Percentiles rank a stretch among this genome's conserved stretches.
phyloP scores from a whole-genome alignment of 2,113 vertebrate species.

The Pluvianellus socialis region DNA sequence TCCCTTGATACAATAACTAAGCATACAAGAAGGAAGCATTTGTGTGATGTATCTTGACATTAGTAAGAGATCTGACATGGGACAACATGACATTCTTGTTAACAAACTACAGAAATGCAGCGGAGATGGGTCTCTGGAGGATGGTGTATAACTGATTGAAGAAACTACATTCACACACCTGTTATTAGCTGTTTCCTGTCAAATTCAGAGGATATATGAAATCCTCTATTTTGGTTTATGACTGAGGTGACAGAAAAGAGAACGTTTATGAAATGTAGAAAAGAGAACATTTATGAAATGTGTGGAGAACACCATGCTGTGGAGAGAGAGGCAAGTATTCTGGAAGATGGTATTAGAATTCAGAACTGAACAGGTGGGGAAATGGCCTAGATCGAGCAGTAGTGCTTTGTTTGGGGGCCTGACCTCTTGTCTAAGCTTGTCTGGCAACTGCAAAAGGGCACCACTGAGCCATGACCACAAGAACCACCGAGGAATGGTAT shows the following conservation, averaged over 20 bases:
- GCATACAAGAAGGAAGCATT: neutral
- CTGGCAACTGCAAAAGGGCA: neutral
- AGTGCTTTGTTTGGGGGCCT: rapidly evolving
- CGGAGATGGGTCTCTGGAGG: neutral
- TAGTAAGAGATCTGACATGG: neutral
- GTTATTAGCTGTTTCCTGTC: neutral
- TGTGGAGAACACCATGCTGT: rapidly evolving
- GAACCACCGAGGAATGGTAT: neutral
- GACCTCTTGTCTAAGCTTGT: rapidly evolving
- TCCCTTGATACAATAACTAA: neutral
- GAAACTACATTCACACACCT: neutral
- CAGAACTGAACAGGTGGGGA: neutral
- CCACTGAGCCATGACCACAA: neutral
- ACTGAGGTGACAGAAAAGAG: neutral
- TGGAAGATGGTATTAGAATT: neutral
- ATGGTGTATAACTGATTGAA: neutral
- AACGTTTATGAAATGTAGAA: neutral
- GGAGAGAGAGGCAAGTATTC: neutral
- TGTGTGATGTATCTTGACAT: neutral
- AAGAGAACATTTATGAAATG: neutral
- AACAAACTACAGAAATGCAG: neutral
- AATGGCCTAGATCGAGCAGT: neutral
- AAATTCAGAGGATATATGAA: neutral
- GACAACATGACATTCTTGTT: neutral
- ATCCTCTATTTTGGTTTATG: neutral